Evolutionary conservation across 2,113 vertebrate genomes (phyloP).

Genomic region (Pterophyllum scalare): DNA sequence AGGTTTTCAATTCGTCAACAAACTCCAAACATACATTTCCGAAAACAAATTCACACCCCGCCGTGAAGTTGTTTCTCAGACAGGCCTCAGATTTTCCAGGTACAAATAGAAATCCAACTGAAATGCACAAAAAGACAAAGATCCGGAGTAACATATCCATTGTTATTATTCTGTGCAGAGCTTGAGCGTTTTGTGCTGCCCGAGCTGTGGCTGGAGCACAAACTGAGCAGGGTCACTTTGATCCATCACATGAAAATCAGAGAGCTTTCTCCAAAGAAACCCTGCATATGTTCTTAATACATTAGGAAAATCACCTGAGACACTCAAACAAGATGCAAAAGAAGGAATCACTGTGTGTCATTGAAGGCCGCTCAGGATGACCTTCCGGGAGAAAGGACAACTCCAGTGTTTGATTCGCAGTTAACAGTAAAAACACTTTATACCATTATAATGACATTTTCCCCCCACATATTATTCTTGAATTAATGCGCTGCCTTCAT

Average conservation of each 20-base stretch:
- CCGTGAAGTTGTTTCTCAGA: not conserved
- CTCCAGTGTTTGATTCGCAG: not conserved
- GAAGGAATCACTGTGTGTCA: conserved; percentile 37
- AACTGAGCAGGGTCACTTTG: conserved; percentile 42
- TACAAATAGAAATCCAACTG: conserved; percentile 38
- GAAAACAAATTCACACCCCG: conserved; percentile 36
- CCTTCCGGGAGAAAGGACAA: not conserved
- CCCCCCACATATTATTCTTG: rapidly evolving
- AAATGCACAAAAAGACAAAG: conserved; percentile 67
- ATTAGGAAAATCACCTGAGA: conserved; percentile 81
- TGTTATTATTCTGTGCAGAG: conserved; percentile 23
- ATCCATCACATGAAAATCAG: conserved; percentile 73
- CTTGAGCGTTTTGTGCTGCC: conserved; percentile 33
- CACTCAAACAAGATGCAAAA: conserved; percentile 83
- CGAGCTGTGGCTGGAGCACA: conserved; percentile 9
- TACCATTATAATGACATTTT: not conserved
- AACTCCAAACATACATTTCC: conserved; percentile 70
- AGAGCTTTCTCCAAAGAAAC: conserved; percentile 68
- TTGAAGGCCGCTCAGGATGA: conserved; percentile 25
- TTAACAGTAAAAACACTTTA: conserved; percentile 1
- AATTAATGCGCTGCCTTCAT: not conserved
- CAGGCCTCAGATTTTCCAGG: conserved; percentile 2
- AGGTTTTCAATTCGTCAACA: conserved; percentile 50
- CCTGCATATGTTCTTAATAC: conserved; percentile 72
- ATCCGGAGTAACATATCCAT: conserved; percentile 54